Percentiles rank a stretch among this genome's conserved stretches.
Conservation (phyloP, 2,888 invertebrate genomes). For the Epinotia demarniana region DNA sequence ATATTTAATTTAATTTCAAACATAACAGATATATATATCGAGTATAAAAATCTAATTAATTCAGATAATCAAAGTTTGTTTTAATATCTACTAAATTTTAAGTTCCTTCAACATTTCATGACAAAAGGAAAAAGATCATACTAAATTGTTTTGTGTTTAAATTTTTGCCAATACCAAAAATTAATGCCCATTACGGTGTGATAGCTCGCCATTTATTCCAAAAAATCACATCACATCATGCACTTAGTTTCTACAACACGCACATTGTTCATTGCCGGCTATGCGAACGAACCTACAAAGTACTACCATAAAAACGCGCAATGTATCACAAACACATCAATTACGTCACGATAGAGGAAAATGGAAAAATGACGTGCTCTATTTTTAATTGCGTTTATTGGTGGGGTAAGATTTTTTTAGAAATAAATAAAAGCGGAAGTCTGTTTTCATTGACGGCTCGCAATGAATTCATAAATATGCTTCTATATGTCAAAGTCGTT, state of each 20-base stretch:
- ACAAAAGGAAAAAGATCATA: too few relatives aligned
- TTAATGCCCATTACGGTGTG: conserved; percentile 15
- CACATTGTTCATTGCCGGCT: conserved; percentile 9
- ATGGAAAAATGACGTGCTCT: conserved; percentile 49
- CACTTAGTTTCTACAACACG: background rate
- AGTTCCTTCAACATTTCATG: too few relatives aligned
- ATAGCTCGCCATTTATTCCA: background rate
- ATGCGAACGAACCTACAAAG: background rate
- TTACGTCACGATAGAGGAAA: background rate
- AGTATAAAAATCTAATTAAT: background rate
- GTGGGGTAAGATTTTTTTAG: conserved; percentile 54
- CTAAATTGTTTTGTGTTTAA: too few relatives aligned
- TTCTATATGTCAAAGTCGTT: conserved; percentile 50
- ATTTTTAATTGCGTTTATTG: conserved; percentile 59
- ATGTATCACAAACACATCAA: conserved; percentile 16
- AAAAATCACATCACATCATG: conserved; percentile 28
- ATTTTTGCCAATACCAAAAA: background rate
- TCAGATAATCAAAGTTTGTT: background rate
- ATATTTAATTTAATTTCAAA: too few relatives aligned
- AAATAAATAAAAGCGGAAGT: conserved; percentile 69
- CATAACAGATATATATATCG: background rate
- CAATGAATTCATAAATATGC: conserved; percentile 57
- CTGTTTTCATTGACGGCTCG: conserved; percentile 60
- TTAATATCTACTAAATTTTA: background rate
- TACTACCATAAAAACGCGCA: background rate